Percentiles rank a stretch among this genome's conserved stretches.
Evolutionary conservation across 2,888 invertebrate genomes (phyloP).

Genomic region (Protonemura montana): DNA sequence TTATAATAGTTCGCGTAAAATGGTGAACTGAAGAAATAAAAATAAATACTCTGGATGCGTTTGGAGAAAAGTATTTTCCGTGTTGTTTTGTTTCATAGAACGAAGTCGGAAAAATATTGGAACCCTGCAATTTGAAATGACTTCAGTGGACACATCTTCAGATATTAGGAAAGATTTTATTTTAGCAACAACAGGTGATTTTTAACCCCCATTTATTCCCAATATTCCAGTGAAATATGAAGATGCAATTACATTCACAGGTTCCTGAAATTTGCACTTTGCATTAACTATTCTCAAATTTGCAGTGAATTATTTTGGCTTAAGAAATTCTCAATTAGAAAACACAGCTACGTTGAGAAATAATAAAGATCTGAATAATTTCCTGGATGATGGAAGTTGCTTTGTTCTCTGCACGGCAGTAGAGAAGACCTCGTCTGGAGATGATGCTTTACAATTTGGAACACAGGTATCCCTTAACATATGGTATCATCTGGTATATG

Average conservation of each 20-base stretch:
- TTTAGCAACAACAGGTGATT: conserved; percentile 45
- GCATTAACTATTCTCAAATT: conserved; percentile 21
- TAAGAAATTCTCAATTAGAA: conserved; percentile 28
- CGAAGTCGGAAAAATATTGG: no score
- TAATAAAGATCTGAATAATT: conserved; percentile 57
- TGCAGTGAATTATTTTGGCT: conserved; percentile 47
- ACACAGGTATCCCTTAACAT: no score
- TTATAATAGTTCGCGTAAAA: no score
- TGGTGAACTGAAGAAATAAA: no score
- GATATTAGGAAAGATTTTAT: conserved; percentile 46
- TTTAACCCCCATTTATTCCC: not conserved
- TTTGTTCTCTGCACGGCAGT: conserved; percentile 51
- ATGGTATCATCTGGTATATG: no score
- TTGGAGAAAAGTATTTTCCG: no score
- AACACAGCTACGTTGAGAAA: conserved; percentile 34
- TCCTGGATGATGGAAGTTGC: conserved; percentile 53
- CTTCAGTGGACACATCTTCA: not conserved
- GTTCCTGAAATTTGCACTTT: no score
- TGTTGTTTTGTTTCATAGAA: no score
- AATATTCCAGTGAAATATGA: no score
- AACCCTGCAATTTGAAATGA: not conserved
- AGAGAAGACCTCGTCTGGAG: conserved; percentile 25
- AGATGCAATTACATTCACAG: not conserved
- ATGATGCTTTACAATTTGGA: conserved; percentile 32
- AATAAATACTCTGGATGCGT: no score